Base-by-base conservation (phyloP, 2,888 invertebrate species). In the Pollenia amentaria region DNA sequence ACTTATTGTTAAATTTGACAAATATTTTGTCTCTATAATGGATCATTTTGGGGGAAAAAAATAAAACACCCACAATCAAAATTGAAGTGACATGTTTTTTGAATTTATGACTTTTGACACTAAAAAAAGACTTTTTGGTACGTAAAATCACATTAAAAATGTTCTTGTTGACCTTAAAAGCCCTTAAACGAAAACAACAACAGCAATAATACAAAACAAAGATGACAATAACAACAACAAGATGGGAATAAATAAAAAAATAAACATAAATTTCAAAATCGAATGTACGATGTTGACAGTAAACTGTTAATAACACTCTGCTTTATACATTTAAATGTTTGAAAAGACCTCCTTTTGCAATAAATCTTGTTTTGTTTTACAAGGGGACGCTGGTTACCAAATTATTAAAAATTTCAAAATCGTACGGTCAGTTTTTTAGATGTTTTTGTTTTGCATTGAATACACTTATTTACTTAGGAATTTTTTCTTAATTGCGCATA, bases 81-180 rank as follows among this genome's bases (percentile, higher is more conserved):
- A 46, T 48, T 51, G 9, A 44, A 62, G 40, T 79, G 67, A 55
- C 73, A 73, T 44, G 42, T 76, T 60, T 18, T 29, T 46, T 57
- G n/a, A 77, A 83, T 86, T 83, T 79, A 86, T 86, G 62, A 14
- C 53, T 72, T 81, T 81, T 64, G 64, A 48, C 85, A 79, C 40
- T 21, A 53, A 67, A 46, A 70, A 60, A 16, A 60, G 10, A 38
- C n/a, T 29, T 12, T 42, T 21, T 11, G n/a, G 16, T 51, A 48
- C 16, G 18, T 72, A 60, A n/a, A n/a, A 81, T 72, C 55, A 16
- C 16, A 81, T 62, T 60, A 40, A 62, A 51, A 81, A 77, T 81
- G 65, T 81, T 81, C 57, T 78, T 46, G 46, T 16, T 78, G 69
- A 85, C 73, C 73, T 82, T 75, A 78, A 62, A 73, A 53, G 64